Evolutionary conservation across 2,113 vertebrate species (phyloP).

Genomic region (Verasper variegatus): DNA sequence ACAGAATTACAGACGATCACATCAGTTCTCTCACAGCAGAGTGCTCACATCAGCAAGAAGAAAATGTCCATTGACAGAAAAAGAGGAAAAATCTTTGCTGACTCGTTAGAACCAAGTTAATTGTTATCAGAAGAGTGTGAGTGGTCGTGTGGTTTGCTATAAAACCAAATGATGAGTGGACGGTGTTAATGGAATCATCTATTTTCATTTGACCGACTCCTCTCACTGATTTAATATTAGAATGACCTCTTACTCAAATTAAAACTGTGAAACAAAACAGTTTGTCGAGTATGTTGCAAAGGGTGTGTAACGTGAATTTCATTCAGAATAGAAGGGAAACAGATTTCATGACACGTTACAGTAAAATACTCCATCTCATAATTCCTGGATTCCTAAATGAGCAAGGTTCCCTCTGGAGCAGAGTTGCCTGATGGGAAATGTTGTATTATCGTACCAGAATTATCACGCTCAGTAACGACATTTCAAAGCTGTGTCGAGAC

Average conservation of each 20-base stretch:
- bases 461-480: too few species aligned
- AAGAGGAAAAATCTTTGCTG: constrained; percentile 56
- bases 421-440: too few species aligned
- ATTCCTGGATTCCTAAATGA: too few species aligned
- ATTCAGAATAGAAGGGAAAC: too few species aligned
- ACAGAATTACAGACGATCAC: constrained; percentile 37
- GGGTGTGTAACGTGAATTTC: background rate
- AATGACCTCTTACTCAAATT: too few species aligned
- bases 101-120: constrained; percentile 46
- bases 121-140: constrained; percentile 43
- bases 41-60: constrained; percentile 58
- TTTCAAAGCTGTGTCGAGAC: too few species aligned
- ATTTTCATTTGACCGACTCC: background rate
- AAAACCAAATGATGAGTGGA: background rate
- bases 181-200: background rate
- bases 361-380: too few species aligned
- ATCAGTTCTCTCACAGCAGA: constrained; percentile 45
- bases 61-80: constrained; percentile 41
- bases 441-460: too few species aligned
- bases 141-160: background rate
- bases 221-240: background rate
- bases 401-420: too few species aligned
- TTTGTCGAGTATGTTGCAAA: background rate
- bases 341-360: too few species aligned
- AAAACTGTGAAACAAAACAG: background rate